Base-by-base conservation (phyloP, 2,797 vertebrate species). In the Mico argentatus region DNA sequence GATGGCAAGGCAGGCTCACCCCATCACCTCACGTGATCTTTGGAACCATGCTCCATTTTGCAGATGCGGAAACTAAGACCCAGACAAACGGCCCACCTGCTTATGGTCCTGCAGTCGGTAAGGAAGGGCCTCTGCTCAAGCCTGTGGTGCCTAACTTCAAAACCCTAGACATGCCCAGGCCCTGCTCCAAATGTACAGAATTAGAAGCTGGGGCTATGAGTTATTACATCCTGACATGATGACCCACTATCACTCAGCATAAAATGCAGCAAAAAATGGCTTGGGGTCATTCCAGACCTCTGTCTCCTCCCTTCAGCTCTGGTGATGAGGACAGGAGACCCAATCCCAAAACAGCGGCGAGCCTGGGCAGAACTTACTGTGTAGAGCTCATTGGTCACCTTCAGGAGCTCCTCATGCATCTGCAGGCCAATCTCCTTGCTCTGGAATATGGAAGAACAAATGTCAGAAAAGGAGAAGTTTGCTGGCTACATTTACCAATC, bases 401-500 rank as follows among this genome's bases (percentile, higher is more conserved):
- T 99, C 98, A 99, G 99, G 94, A 99, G 99, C 94, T 99, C 99
- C 92, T 99, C 99, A 0, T 99, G 99, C 99, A 99, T 99, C 99
- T 99, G 99, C 94, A 99, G 99, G 83, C 99, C 99, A 52, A 99
- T 99, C 98, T 99, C 99, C 98, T 99, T 99, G 98, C 99, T 99
- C 99, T 99, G 99, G 75, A 99, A 99, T 44, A 97, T 36, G 98
- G 93, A 96, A 94, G 57, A 94, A 89, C 50, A 93, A 41, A 87
- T 9, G 64, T 98, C 82, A 97, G 50, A 46, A 39, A 26, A 15
- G 24, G 13, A 33, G 17, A 88, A 70, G 48, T n/a, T 3, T 46
- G 59, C 91, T 87, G 57, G 39, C 36, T 83, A 57, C 0, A 2
- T 80, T 92, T 82, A 75, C 30, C 92, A 84, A 3, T 7, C 0